Evolutionary conservation across 2,888 invertebrate genomes (phyloP), one percentile per base, ranked within the genome.

Genomic region (Drosophila maculinotata): DNA sequence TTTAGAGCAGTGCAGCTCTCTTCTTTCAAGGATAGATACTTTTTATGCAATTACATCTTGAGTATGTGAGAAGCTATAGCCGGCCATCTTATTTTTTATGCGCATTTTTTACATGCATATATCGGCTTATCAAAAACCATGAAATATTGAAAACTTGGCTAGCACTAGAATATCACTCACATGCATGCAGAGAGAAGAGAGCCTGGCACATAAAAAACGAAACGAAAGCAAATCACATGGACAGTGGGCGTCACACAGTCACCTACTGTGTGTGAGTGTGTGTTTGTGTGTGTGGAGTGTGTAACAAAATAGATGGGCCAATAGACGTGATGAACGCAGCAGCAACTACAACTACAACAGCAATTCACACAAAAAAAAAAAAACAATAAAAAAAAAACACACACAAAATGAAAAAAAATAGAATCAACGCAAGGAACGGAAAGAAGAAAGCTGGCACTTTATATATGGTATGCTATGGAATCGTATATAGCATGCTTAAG

Each of bases 271-370:
- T 36, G 14, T 41, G 36, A 47, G 28, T 36, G 10, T 25, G 20
- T 30, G 30, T 49, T 30, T 45, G 31, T 38, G 49, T 47, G 23
- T 53, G 44, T 38, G 58, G 44, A 23, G 38, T 64, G 58, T 57
- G 60, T 52, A 47, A 69, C 53, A 57, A 54, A 75, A 72, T 69
- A 63, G 70, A 79, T 69, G 83, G 68, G 66, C 80, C 80, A 86
- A 83, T 87, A 69, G 73, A 83, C 87, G 82, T 83, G 82, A 83
- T 81, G 84, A 83, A 86, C 69, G 76, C 65, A 71, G 63, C 52
- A 52, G 38, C 51, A 52, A 25, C 17, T 17, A 28, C 45, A 49
- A 30, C 39, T 41, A 36, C 20, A 58, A 38, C 26, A 69, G 42
- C 33, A 54, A 62, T 31, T 14, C 28, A 8, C 30, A 15, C 48